These are phyloP conservation scores for Pangasius mekongensis DNA, from an alignment of 2,797 vertebrate genomes.

Conservation along the genomic window DNA sequence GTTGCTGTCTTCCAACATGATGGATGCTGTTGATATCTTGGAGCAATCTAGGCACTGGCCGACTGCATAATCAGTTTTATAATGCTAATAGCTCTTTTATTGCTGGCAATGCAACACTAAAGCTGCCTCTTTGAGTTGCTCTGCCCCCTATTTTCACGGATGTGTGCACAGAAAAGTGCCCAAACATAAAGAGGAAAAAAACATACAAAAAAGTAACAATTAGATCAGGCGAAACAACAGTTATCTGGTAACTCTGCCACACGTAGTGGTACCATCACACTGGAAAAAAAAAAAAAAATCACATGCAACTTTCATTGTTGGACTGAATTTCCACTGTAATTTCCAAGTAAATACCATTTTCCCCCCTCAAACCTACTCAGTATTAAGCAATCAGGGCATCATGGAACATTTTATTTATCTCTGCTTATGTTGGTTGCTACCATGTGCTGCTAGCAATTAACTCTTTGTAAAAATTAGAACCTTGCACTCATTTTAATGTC, in stretches of 20 bases:
- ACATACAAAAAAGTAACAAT: not conserved
- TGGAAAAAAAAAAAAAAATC: not conserved
- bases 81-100: conserved; percentile 64
- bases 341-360: not conserved
- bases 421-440: not conserved
- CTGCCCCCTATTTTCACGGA: conserved; percentile 14
- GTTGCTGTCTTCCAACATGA: conserved; percentile 33
- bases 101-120: conserved; percentile 42
- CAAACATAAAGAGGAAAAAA: not conserved
- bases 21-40: conserved; percentile 54
- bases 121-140: not conserved
- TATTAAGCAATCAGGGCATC: not conserved
- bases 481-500: not conserved
- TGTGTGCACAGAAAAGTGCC: conserved; percentile 1
- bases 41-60: conserved; percentile 39
- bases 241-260: not conserved
- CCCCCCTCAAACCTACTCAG: not conserved
- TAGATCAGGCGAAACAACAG: not conserved
- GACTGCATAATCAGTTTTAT: conserved; percentile 64
- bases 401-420: not conserved
- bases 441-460: not conserved
- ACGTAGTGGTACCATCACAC: not conserved
- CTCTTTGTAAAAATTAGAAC: not conserved
- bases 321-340: not conserved
- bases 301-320: not conserved